Base-by-base conservation (phyloP, 2,113 vertebrate species). In the Caranx ignobilis region DNA sequence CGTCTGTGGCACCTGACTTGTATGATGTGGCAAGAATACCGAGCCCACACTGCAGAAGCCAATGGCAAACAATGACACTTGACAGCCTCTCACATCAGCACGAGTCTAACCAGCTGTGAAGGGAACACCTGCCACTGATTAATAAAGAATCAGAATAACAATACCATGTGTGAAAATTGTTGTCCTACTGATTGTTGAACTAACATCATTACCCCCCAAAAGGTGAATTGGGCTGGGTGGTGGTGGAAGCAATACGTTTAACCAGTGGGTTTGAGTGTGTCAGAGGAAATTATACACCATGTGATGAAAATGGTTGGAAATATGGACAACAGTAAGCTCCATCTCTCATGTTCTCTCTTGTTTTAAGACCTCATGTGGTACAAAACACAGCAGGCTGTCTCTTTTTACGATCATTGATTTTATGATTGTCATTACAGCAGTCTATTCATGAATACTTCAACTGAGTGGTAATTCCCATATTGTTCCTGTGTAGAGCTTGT, bases 121-220 rank as follows among this genome's bases (percentile, higher is more conserved):
- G 82, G 81, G 73, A 91, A 89, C 89, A 91, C 88, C 89, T 93
- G 89, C 90, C 71, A 55, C 79, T 79, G 78, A 84, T 87, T 91
- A 91, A 91, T 91, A 84, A 79, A 87, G 79, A 79, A 83, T 88
- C 73, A 72, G 82, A 71, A 80, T 66, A 80, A 80, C 89, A 85
- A 52, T 63, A 67, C 56, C 61, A 62, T 3, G 19, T 65, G 79
- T 77, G 84, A 68, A 85, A 78, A 82, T 56, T 77, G 69, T 73
- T 87, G 73, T 72, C 26, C 26, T 26, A 62, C 77, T 80, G 87
- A 86, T 87, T 89, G 81, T 64, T 79, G 77, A 87, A 87, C 76
- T 81, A 89, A 90, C 85, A 80, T 61, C 26, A 69, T 86, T 75
- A 85, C 41, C 68, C 65, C 67, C 37, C 52, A 55, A 75, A 84